phyloP scores from a whole-genome alignment of 2,888 invertebrate genomes.

The Frankliniella intonsa region DNA sequence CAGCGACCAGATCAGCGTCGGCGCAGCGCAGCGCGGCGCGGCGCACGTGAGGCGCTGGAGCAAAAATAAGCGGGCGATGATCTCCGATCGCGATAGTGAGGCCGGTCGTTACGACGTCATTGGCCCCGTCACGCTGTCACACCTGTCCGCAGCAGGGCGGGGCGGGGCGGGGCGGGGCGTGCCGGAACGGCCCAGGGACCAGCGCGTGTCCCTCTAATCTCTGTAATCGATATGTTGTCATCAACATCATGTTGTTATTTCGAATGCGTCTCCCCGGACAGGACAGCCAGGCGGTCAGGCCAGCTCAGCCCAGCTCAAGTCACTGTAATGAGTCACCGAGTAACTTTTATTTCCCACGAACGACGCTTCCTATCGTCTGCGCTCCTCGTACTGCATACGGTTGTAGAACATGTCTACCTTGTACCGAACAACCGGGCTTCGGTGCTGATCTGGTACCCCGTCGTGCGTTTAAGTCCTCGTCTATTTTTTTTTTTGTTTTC shows the following conservation, averaged over 20 bases:
- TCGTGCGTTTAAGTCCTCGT: neutral
- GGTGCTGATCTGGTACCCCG: neutral
- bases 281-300: neutral
- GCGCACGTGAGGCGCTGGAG: conserved; percentile 34
- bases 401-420: no score
- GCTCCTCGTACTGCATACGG: no score
- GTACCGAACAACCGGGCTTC: no score
- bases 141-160: conserved; percentile 36
- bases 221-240: conserved; percentile 14
- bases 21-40: conserved; percentile 39
- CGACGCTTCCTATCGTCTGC: no score
- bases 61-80: conserved; percentile 36
- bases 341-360: neutral
- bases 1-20: no score
- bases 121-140: neutral
- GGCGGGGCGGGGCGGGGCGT: no score
- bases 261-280: neutral
- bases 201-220: neutral
- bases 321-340: conserved; percentile 6
- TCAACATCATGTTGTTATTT: neutral
- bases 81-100: neutral
- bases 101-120: neutral
- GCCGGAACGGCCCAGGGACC: conserved; percentile 38
- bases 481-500: neutral
- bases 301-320: neutral